A percentile compares a stretch with the other conserved stretches of the same genome.
Conservation (phyloP, 2,888 invertebrate species). For the Pseudococcus jackbeardsleyi region DNA sequence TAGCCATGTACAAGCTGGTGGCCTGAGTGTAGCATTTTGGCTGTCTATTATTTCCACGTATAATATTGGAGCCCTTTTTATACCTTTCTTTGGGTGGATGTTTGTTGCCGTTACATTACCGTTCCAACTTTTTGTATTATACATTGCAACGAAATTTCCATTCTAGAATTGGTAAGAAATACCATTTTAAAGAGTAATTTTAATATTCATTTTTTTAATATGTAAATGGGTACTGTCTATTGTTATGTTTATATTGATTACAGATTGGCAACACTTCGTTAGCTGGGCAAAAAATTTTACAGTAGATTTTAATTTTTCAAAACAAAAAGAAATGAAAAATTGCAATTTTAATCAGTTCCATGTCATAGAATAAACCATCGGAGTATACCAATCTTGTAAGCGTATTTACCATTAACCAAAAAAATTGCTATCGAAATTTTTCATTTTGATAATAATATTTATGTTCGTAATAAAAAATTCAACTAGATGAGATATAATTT, state of each 20-base stretch:
- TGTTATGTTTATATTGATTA: not conserved
- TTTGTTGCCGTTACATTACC: not conserved
- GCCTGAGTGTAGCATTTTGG: not conserved
- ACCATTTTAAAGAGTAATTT: not conserved
- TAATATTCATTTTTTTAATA: not conserved
- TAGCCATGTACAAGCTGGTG: no score
- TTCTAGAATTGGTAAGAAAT: not conserved
- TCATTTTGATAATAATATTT: not conserved
- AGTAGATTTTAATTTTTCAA: not conserved
- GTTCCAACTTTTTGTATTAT: not conserved
- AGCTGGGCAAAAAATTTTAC: not conserved
- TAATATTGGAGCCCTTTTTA: not conserved
- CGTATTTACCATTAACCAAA: no score
- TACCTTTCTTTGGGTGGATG: not conserved
- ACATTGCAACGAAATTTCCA: not conserved
- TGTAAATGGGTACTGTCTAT: not conserved
- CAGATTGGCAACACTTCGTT: not conserved
- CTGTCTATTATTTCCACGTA: not conserved
- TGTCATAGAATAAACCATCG: not conserved
- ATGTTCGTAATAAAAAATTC: not conserved
- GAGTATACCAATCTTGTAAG: no score
- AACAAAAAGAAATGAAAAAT: constrained; percentile 24
- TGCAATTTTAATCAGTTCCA: not conserved
- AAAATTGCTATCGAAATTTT: not conserved
- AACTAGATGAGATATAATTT: not conserved